phyloP scores from a whole-genome alignment of 1,140 invertebrate genomes.

The Drosophila kepulauana region DNA sequence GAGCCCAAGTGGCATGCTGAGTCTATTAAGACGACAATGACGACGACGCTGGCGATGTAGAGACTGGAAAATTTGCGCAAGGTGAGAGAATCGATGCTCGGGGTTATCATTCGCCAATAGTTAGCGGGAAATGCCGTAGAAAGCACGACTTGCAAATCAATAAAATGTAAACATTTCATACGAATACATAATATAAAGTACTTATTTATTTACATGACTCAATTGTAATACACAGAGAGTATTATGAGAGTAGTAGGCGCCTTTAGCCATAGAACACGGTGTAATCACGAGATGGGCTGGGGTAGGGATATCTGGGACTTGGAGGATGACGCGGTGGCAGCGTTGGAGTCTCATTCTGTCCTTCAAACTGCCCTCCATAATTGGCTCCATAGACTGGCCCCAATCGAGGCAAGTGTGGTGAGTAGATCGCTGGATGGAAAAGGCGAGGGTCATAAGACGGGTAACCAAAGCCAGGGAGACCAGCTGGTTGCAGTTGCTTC shows the following conservation, averaged over 20 bases:
- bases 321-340: conserved; percentile 18
- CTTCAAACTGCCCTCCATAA: not conserved
- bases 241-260: not conserved
- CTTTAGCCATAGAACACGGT: conserved; percentile 58
- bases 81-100: conserved; percentile 44
- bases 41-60: not conserved
- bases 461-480: conserved; percentile 40
- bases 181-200: conserved; percentile 11
- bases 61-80: conserved; percentile 55
- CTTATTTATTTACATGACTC: conserved; percentile 24
- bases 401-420: no score
- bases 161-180: conserved; percentile 9
- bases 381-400: conserved; percentile 7
- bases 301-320: conserved; percentile 37
- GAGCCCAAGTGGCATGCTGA: conserved; percentile 11
- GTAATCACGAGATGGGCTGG: conserved; percentile 40
- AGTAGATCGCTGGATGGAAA: no score
- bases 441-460: conserved; percentile 7
- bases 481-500: not conserved
- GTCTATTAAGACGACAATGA: conserved; percentile 28
- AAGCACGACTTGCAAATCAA: conserved; percentile 34
- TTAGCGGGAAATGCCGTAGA: conserved; percentile 40
- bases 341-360: no score
- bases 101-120: conserved; percentile 57
- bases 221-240: not conserved